Evolutionary conservation across 2,888 invertebrate species (phyloP).

Genomic region (Drosophila buzzatii): DNA sequence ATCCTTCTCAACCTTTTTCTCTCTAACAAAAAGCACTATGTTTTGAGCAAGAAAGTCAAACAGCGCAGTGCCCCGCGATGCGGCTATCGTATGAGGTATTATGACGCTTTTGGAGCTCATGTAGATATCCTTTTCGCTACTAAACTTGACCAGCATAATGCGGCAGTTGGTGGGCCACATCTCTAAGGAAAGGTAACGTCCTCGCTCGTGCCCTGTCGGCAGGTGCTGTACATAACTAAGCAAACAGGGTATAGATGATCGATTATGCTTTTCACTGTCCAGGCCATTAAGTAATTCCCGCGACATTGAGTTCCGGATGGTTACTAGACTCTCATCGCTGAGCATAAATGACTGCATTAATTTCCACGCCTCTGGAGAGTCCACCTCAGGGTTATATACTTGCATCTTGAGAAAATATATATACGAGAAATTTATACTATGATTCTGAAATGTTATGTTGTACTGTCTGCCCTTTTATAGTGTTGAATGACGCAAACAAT

Average conservation of each 20-base stretch:
- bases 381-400: constrained; percentile 44
- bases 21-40: constrained; percentile 93
- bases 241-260: constrained; percentile 94
- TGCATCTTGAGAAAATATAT: constrained; percentile 1
- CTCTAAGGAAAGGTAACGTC: constrained; percentile 97
- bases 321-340: constrained; percentile 89
- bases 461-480: not conserved
- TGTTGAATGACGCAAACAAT: not conserved
- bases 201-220: constrained; percentile 95
- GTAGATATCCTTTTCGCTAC: constrained; percentile 91
- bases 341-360: constrained; percentile 87
- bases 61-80: constrained; percentile 92
- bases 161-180: constrained; percentile 99
- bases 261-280: constrained; percentile 89
- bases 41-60: constrained; percentile 98
- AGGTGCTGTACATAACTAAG: constrained; percentile 97
- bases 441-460: not conserved
- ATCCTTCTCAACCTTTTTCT: constrained; percentile 89
- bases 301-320: constrained; percentile 90
- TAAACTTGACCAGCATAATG: constrained; percentile 94
- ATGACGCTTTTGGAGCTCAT: constrained; percentile 98
- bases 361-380: constrained; percentile 63
- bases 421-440: not conserved
- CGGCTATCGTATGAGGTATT: constrained; percentile 95
- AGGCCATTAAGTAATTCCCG: constrained; percentile 92